Evolutionary conservation across 2,797 vertebrate species (phyloP).

Genomic region (Gymnocypris eckloni): DNA sequence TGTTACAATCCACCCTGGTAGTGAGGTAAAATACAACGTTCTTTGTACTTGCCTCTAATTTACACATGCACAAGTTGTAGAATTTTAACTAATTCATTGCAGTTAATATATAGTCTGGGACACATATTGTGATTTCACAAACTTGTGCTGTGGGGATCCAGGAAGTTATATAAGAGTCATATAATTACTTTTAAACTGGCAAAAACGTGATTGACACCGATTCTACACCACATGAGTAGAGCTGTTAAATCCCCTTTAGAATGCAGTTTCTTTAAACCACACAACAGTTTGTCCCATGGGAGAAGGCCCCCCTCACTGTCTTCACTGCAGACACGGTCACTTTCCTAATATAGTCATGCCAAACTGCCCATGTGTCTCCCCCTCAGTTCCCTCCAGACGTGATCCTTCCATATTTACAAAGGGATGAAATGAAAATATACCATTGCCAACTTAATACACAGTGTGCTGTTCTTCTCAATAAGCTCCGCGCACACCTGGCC

Average conservation of each 20-base stretch:
- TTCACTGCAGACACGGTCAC: conserved; percentile 70
- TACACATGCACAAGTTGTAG: not conserved
- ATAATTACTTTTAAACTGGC: not conserved
- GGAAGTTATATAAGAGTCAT: no score
- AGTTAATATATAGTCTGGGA: not conserved
- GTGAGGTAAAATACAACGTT: not conserved
- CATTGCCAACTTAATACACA: not conserved
- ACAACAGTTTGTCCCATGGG: conserved; percentile 23
- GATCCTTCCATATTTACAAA: conserved; percentile 18
- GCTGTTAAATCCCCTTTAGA: not conserved
- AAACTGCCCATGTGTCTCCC: conserved; percentile 67
- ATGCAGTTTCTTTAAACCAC: not conserved
- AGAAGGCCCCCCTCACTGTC: conserved; percentile 49
- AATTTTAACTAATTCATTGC: not conserved
- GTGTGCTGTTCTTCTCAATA: conserved; percentile 30
- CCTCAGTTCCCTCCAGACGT: conserved; percentile 10
- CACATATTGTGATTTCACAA: not conserved
- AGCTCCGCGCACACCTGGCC: conserved; percentile 41
- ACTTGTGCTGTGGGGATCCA: not conserved
- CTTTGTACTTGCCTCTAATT: not conserved
- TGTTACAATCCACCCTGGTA: not conserved
- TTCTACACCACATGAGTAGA: not conserved
- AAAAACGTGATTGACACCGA: not conserved
- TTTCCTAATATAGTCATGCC: conserved; percentile 86
- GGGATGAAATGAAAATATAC: conserved; percentile 3